These are phyloP conservation scores for Schizopygopsis pylzovi DNA, from an alignment of 2,797 vertebrate species.

Conservation along the genomic window DNA sequence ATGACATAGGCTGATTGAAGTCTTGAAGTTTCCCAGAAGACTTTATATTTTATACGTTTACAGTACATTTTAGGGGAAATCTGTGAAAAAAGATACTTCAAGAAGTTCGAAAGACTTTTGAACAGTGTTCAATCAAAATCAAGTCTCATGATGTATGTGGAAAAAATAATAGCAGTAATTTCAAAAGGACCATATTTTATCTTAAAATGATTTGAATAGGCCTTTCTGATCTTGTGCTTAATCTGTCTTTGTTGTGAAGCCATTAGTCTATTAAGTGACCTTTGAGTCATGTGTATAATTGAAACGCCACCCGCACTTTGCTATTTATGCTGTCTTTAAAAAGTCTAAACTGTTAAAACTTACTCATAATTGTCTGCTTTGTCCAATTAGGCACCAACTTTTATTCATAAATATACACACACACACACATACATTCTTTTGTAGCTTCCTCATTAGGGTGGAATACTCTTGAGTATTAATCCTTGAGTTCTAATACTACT, in stretches of 20 bases:
- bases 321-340: background rate
- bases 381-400: background rate
- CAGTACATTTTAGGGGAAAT: background rate
- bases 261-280: slow-evolving; percentile 8
- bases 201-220: background rate
- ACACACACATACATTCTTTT: slow-evolving; percentile 67
- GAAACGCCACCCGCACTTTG: background rate
- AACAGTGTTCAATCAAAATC: too few relatives aligned
- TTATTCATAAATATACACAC: background rate
- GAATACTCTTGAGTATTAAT: slow-evolving; percentile 57
- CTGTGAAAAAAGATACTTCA: too few relatives aligned
- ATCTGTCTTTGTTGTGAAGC: background rate
- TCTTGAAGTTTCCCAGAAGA: background rate
- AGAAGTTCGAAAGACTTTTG: too few relatives aligned
- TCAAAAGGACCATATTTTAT: background rate
- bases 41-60: background rate
- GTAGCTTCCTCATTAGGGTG: slow-evolving; percentile 71
- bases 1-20: background rate
- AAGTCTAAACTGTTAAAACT: background rate
- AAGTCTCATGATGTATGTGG: background rate
- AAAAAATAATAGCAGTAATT: background rate
- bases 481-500: slow-evolving; percentile 67
- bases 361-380: slow-evolving; percentile 10
- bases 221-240: background rate
- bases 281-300: slow-evolving; percentile 17